Conservation (phyloP, 2,797 vertebrate species). For the Cirrhinus molitorella region DNA sequence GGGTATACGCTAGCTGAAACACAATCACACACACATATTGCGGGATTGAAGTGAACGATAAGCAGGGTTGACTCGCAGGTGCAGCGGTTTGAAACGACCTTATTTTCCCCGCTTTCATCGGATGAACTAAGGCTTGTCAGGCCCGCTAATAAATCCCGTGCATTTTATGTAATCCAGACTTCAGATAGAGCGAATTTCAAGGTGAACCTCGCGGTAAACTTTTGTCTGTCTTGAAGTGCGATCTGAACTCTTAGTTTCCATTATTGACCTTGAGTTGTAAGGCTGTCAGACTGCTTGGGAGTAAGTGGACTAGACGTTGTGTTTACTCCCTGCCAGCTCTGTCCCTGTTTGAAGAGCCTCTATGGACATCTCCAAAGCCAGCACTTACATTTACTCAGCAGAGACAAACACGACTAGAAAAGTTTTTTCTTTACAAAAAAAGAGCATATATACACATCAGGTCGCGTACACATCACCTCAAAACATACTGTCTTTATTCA, state of each 20-base stretch:
- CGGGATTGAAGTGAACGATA: conserved; percentile 8
- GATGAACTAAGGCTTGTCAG: conserved; percentile 20
- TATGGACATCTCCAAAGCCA: conserved; percentile 17
- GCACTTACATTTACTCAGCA: conserved; percentile 38
- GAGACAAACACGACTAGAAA: conserved; percentile 40
- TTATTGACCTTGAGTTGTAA: conserved; percentile 42
- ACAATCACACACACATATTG: not conserved
- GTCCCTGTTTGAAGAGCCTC: conserved; percentile 46
- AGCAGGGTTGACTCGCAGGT: conserved; percentile 8
- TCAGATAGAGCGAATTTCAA: not conserved
- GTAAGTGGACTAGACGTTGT: conserved; percentile 52
- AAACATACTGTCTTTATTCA: conserved; percentile 79
- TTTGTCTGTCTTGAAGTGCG: conserved; percentile 48
- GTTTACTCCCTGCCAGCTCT: conserved; percentile 44
- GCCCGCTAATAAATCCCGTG: conserved; percentile 8
- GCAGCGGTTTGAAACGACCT: conserved; percentile 18
- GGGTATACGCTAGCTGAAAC: not conserved
- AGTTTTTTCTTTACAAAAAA: conserved; percentile 51
- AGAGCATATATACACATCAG: conserved; percentile 57
- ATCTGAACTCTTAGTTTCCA: conserved; percentile 20
- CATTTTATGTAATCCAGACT: conserved; percentile 9
- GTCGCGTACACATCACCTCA: conserved; percentile 69
- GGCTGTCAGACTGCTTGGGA: conserved; percentile 34
- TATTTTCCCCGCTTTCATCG: conserved; percentile 19
- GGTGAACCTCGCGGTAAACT: conserved; percentile 9